Evolutionary conservation across 2,113 vertebrate genomes (phyloP).

Genomic region (Rhineura floridana): DNA sequence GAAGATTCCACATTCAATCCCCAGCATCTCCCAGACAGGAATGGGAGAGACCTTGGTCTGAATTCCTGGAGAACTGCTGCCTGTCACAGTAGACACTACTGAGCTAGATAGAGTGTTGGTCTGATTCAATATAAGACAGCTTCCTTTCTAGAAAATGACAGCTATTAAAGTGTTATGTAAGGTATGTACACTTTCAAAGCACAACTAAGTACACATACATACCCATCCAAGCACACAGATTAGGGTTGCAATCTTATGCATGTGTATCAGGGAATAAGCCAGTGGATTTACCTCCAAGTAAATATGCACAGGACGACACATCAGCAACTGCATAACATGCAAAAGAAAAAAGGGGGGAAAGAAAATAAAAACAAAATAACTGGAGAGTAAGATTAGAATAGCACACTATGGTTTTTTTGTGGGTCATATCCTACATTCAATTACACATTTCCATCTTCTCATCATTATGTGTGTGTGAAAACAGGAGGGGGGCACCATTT

Average conservation of each 20-base stretch:
- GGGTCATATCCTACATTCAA: neutral
- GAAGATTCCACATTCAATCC: no score
- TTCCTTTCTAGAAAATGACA: neutral
- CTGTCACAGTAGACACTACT: no score
- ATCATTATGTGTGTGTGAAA: neutral
- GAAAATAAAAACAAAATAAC: neutral
- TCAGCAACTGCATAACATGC: neutral
- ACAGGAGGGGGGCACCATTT: no score
- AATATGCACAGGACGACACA: neutral
- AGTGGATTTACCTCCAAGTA: neutral
- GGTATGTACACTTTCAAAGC: neutral
- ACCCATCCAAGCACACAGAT: neutral
- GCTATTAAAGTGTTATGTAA: neutral
- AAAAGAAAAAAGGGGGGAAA: no score
- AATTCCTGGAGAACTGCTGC: no score
- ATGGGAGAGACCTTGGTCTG: no score
- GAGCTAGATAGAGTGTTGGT: no score
- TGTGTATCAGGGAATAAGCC: neutral
- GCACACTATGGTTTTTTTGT: neutral
- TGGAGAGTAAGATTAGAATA: neutral
- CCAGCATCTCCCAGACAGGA: no score
- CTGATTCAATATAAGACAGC: no score
- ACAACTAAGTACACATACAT: neutral
- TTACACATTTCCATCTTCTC: no score
- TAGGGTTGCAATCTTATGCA: no score